These are phyloP conservation scores for Amblyraja radiata DNA, from an alignment of 2,797 vertebrate genomes.

Conservation along the genomic window DNA sequence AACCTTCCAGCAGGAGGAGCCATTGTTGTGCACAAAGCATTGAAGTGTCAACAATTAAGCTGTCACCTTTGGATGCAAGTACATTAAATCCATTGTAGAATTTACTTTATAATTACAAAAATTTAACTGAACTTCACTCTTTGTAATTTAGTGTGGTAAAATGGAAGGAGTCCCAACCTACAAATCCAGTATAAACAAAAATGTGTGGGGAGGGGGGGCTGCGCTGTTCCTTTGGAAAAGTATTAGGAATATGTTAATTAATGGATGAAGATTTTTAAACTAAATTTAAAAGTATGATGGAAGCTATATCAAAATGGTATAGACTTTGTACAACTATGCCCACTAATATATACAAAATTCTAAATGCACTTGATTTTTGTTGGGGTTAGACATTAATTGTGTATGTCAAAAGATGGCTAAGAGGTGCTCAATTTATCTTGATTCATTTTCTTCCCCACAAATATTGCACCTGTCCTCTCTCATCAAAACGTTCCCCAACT, in stretches of 20 bases:
- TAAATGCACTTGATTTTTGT: conserved; percentile 10
- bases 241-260: neutral
- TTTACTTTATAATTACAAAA: neutral
- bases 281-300: neutral
- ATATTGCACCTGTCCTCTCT: too few species aligned
- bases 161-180: neutral
- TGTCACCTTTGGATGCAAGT: neutral
- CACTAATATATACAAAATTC: neutral
- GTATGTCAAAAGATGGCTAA: neutral
- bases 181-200: neutral
- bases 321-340: neutral
- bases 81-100: neutral
- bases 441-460: neutral
- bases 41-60: neutral
- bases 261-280: neutral
- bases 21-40: neutral
- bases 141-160: too few species aligned
- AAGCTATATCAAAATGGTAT: neutral
- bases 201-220: too few species aligned
- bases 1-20: neutral
- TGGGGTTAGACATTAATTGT: conserved; percentile 6
- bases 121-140: too few species aligned
- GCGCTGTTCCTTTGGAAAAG: neutral
- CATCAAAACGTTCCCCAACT: too few species aligned
- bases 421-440: neutral